These are phyloP conservation scores for Lampropteryx suffumata DNA, from an alignment of 2,888 invertebrate species.

Conservation along the genomic window DNA sequence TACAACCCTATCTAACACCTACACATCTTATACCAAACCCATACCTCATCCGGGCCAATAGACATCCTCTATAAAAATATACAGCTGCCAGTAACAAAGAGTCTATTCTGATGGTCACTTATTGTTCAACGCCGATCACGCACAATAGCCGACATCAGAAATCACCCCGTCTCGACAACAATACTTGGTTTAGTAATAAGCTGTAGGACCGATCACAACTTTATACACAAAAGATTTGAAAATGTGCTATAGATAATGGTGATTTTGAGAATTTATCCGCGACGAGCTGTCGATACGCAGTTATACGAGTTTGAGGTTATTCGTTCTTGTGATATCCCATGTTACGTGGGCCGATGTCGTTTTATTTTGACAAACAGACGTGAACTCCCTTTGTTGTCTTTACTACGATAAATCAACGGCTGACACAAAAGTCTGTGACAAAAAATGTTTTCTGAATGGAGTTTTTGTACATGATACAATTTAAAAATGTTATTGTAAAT, in stretches of 20 bases:
- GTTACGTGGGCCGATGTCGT: constrained; percentile 69
- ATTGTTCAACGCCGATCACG: constrained; percentile 68
- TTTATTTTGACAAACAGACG: constrained; percentile 77
- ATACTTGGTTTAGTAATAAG: constrained; percentile 69
- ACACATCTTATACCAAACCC: constrained; percentile 41
- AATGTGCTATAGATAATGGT: constrained; percentile 39
- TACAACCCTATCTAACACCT: constrained; percentile 30
- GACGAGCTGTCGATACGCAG: constrained; percentile 35
- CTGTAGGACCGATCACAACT: constrained; percentile 58
- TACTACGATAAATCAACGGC: constrained; percentile 69
- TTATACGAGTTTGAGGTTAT: constrained; percentile 36
- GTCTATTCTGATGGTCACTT: constrained; percentile 69
- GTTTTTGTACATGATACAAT: constrained; percentile 37
- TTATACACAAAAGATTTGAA: constrained; percentile 45
- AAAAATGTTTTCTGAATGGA: constrained; percentile 55
- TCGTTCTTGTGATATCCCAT: constrained; percentile 56
- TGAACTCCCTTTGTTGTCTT: constrained; percentile 69
- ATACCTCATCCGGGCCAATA: constrained; percentile 57
- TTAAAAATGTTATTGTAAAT: no score
- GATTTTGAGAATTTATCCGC: constrained; percentile 45
- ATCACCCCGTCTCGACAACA: constrained; percentile 67
- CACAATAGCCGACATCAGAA: constrained; percentile 71
- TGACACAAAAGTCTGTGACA: constrained; percentile 61
- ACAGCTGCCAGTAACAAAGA: constrained; percentile 72
- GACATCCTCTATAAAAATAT: constrained; percentile 67